phyloP scores from a whole-genome alignment of 1,140 invertebrate species.

The Drosophila subpulchrella region DNA sequence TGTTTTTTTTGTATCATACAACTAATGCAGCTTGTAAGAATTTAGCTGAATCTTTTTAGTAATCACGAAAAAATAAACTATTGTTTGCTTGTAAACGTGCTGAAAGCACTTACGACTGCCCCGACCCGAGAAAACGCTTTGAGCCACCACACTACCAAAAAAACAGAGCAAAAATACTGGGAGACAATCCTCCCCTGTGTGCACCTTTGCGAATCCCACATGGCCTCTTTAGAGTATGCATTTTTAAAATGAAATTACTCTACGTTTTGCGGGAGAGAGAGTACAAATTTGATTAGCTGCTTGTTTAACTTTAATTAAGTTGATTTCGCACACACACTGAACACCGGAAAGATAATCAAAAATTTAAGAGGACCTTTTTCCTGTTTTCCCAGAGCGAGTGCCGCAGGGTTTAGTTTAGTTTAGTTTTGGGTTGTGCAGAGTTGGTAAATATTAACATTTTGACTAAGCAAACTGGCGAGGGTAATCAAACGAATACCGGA shows the following conservation, averaged over 20 bases:
- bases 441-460: slow-evolving; percentile 68
- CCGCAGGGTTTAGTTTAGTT: slow-evolving; percentile 18
- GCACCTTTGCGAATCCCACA: slow-evolving; percentile 5
- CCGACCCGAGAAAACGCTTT: too few species aligned
- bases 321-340: slow-evolving; percentile 47
- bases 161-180: background rate
- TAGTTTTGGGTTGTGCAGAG: slow-evolving; percentile 19
- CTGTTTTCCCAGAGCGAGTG: slow-evolving; percentile 13
- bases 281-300: slow-evolving; percentile 82
- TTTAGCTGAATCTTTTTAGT: background rate
- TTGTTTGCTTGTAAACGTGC: slow-evolving; percentile 7
- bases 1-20: background rate
- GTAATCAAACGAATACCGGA: slow-evolving; percentile 58
- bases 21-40: background rate
- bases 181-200: slow-evolving; percentile 1
- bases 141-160: background rate
- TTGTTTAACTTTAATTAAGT: slow-evolving; percentile 83
- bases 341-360: slow-evolving; percentile 62
- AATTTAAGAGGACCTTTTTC: slow-evolving; percentile 51
- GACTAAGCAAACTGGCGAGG: slow-evolving; percentile 43
- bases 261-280: slow-evolving; percentile 52
- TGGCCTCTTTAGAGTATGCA: slow-evolving; percentile 37
- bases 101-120: background rate
- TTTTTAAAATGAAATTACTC: slow-evolving; percentile 80
- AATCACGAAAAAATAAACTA: background rate